phyloP scores from a whole-genome alignment of 2,888 invertebrate genomes.

The Eurytoma californica region DNA sequence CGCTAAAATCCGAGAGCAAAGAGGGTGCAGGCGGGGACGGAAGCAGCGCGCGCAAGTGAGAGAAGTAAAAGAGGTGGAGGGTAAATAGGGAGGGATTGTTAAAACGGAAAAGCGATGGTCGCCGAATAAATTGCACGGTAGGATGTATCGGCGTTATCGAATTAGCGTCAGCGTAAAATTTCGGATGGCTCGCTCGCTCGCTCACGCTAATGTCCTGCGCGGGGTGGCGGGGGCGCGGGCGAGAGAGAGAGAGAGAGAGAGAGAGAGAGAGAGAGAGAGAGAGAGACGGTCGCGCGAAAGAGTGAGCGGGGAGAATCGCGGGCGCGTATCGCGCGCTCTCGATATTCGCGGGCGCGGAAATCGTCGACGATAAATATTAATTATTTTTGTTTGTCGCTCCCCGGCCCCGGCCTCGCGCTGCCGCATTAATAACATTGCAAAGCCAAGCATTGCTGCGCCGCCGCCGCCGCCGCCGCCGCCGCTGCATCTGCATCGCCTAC shows the following conservation, averaged over 20 bases:
- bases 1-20: conserved; percentile 20
- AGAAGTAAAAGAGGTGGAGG: conserved; percentile 57
- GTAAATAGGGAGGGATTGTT: conserved; percentile 60
- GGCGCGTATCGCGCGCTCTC: conserved; percentile 60
- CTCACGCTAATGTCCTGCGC: conserved; percentile 56
- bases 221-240: neutral
- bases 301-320: conserved; percentile 40
- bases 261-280: conserved; percentile 2
- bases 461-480: conserved; percentile 15
- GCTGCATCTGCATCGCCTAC: conserved; percentile 46
- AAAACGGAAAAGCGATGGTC: conserved; percentile 64
- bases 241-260: neutral
- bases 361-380: conserved; percentile 75
- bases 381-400: conserved; percentile 74
- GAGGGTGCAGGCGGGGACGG: neutral
- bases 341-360: conserved; percentile 70
- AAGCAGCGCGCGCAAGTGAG: conserved; percentile 26
- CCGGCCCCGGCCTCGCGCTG: conserved; percentile 56
- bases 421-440: conserved; percentile 74
- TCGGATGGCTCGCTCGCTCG: conserved; percentile 60
- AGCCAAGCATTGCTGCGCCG: conserved; percentile 56
- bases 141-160: conserved; percentile 71
- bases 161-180: conserved; percentile 68
- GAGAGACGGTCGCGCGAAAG: conserved; percentile 6
- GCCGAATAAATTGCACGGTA: conserved; percentile 65